These are phyloP conservation scores for Nymphalis urticae DNA, from an alignment of 2,888 invertebrate species.

Conservation along the genomic window DNA sequence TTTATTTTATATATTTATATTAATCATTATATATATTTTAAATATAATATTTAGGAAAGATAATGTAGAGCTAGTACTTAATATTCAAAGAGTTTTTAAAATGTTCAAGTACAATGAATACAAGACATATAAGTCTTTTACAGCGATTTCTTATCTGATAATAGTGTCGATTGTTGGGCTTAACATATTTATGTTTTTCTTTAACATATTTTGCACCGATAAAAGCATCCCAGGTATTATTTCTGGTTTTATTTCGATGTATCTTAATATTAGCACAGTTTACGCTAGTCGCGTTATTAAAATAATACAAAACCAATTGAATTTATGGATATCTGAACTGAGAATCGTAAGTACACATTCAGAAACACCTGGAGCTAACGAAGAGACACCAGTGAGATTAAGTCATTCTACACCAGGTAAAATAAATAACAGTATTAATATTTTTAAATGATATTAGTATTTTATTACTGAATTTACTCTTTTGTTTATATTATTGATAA, in stretches of 20 bases:
- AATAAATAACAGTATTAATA: neutral
- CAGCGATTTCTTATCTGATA: neutral
- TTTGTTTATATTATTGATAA: too few relatives aligned
- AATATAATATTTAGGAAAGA: neutral
- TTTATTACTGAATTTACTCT: too few relatives aligned
- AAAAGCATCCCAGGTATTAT: neutral
- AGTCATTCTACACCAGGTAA: neutral
- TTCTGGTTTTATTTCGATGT: neutral
- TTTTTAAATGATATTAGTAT: neutral
- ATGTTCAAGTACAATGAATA: neutral
- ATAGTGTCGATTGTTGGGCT: neutral
- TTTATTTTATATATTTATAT: neutral
- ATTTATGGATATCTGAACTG: constrained; percentile 7
- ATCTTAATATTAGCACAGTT: neutral
- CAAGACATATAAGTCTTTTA: neutral
- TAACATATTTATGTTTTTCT: neutral
- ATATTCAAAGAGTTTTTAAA: constrained; percentile 7
- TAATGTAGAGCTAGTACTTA: neutral
- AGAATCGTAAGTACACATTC: neutral
- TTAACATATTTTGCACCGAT: neutral
- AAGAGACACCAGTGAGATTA: neutral
- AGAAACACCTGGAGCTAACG: too few relatives aligned
- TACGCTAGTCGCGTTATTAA: neutral
- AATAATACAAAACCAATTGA: neutral
- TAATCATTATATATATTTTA: neutral